Percentiles rank a stretch among this genome's conserved stretches.
Evolutionary conservation across 1,140 invertebrate genomes (phyloP).

Genomic region (Neodiprion virginianus): DNA sequence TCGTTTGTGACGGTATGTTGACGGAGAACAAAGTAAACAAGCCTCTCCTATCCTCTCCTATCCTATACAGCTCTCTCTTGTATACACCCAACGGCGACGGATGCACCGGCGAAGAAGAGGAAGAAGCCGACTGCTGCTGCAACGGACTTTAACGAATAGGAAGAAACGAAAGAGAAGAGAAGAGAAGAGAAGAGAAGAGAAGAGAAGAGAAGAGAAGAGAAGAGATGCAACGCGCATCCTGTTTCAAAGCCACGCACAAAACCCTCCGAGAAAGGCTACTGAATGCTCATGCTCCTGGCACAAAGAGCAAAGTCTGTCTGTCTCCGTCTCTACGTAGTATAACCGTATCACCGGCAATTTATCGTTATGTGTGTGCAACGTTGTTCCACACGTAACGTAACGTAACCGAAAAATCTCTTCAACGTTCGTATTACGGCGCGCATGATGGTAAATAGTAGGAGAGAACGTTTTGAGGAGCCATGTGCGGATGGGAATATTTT

Average conservation of each 20-base stretch:
- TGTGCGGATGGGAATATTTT: no score
- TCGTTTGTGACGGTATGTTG: not conserved
- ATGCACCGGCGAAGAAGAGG: no score
- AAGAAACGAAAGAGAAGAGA: not conserved
- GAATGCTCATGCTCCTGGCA: not conserved
- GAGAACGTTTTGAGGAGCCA: no score
- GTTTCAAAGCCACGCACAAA: not conserved
- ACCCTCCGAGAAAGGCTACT: not conserved
- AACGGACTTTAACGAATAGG: no score
- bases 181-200: not conserved
- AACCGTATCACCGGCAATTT: not conserved
- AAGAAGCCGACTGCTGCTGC: no score
- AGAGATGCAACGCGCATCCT: not conserved
- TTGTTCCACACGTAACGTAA: no score
- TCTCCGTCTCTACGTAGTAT: not conserved
- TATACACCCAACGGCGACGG: no score
- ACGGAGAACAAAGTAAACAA: conserved; percentile 7
- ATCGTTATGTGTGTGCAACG: not conserved
- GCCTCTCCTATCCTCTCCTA: not conserved
- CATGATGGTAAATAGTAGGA: no score
- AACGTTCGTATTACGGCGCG: no score
- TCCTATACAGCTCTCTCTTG: not conserved
- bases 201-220: not conserved
- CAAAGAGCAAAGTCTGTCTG: not conserved
- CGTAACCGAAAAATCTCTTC: no score